Conservation (phyloP, 2,888 invertebrate genomes). For the Agriopis marginaria region DNA sequence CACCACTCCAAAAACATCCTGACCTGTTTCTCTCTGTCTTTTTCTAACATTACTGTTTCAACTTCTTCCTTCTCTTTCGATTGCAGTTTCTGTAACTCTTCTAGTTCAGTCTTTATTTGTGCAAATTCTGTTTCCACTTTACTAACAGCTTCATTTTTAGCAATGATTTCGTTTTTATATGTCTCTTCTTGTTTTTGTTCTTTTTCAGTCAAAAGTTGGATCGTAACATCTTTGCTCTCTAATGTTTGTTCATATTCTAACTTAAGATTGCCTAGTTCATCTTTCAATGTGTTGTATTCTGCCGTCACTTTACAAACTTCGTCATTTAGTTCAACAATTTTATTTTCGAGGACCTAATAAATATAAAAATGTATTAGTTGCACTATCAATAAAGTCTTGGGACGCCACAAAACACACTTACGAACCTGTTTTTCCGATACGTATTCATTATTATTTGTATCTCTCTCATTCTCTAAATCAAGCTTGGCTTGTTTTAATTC, state of each 20-base stretch:
- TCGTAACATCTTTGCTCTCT: slow-evolving; percentile 59
- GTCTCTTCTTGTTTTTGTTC: slow-evolving; percentile 51
- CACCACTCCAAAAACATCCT: slow-evolving; percentile 56
- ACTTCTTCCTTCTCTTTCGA: slow-evolving; percentile 66
- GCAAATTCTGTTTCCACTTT: slow-evolving; percentile 54
- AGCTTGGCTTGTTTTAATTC: slow-evolving; percentile 53
- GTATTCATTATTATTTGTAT: slow-evolving; percentile 53
- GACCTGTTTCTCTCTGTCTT: slow-evolving; percentile 73
- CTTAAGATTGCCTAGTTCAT: slow-evolving; percentile 59
- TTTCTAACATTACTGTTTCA: slow-evolving; percentile 56
- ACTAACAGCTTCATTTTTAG: slow-evolving; percentile 58
- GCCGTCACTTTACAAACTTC: slow-evolving; percentile 47
- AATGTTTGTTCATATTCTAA: slow-evolving; percentile 53
- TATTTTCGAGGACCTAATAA: slow-evolving; percentile 68
- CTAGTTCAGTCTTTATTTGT: slow-evolving; percentile 58
- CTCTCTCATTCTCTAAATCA: slow-evolving; percentile 54
- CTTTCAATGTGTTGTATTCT: slow-evolving; percentile 54
- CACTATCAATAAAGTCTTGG: slow-evolving; percentile 10
- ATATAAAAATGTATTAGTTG: slow-evolving; percentile 46
- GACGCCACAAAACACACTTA: slow-evolving; percentile 54
- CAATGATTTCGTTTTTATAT: slow-evolving; percentile 50
- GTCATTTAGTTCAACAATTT: slow-evolving; percentile 57
- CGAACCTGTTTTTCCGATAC: slow-evolving; percentile 72
- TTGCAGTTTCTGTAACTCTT: slow-evolving; percentile 56
- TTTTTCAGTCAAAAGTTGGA: slow-evolving; percentile 59